Conservation (phyloP, 2,888 invertebrate genomes). For the Diachrysia chrysitis region DNA sequence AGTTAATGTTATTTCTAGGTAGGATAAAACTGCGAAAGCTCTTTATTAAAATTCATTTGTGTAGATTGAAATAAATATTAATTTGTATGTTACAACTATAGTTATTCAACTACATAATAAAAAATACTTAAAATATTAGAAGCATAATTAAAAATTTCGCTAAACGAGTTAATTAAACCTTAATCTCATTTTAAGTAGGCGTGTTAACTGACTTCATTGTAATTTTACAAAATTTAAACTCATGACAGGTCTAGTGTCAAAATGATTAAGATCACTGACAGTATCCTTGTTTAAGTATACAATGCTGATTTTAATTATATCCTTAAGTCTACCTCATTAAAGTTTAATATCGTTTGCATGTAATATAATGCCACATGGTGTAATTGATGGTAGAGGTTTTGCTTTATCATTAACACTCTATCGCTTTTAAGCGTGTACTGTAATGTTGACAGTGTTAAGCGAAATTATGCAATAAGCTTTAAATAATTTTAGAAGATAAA, state of each 20-base stretch:
- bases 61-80: too few species aligned
- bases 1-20: too few species aligned
- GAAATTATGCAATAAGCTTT: not conserved
- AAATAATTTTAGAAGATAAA: not conserved
- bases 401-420: slow-evolving; percentile 18
- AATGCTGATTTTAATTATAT: slow-evolving; percentile 8
- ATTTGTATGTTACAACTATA: too few species aligned
- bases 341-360: slow-evolving; percentile 7
- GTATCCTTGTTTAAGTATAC: slow-evolving; percentile 26
- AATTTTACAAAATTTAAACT: slow-evolving; percentile 26
- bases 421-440: not conserved
- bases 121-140: too few species aligned
- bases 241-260: slow-evolving; percentile 39
- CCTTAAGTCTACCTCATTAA: not conserved
- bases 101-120: too few species aligned
- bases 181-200: slow-evolving; percentile 27
- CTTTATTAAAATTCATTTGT: too few species aligned
- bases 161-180: slow-evolving; percentile 32
- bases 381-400: slow-evolving; percentile 33
- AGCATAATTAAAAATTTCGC: slow-evolving; percentile 14
- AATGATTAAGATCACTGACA: slow-evolving; percentile 42
- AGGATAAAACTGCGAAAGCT: too few species aligned
- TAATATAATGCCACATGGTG: slow-evolving; percentile 1
- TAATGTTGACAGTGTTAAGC: not conserved
- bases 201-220: slow-evolving; percentile 11